Evolutionary conservation across 2,888 invertebrate species (phyloP).

Genomic region (Volucella inflata): DNA sequence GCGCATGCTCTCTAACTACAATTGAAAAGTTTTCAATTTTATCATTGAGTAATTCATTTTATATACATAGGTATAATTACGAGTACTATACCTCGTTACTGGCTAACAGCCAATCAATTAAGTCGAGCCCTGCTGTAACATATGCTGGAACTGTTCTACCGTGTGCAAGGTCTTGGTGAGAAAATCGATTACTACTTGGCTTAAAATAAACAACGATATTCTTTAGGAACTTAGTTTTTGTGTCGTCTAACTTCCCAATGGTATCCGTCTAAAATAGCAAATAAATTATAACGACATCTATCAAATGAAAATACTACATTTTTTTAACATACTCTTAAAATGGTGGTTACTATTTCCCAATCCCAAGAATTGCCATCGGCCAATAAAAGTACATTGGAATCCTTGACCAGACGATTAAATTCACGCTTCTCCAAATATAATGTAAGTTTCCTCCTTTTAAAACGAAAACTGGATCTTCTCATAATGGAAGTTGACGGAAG

Average conservation of each 20-base stretch:
- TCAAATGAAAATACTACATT: not conserved
- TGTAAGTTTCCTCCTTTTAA: conserved; percentile 84
- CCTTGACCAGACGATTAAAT: conserved; percentile 89
- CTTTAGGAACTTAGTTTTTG: conserved; percentile 88
- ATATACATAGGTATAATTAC: not conserved
- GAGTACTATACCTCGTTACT: conserved; percentile 79
- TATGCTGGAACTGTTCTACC: conserved; percentile 81
- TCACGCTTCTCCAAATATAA: conserved; percentile 86
- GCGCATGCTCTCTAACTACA: conserved; percentile 88
- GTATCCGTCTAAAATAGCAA: conserved; percentile 82
- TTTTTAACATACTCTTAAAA: conserved; percentile 87
- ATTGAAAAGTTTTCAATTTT: not conserved
- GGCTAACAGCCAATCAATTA: conserved; percentile 82
- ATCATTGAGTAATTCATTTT: not conserved
- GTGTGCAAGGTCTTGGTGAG: conserved; percentile 89
- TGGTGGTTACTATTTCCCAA: conserved; percentile 94
- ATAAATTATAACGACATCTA: not conserved
- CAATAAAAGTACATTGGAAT: conserved; percentile 91
- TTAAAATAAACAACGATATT: conserved; percentile 93
- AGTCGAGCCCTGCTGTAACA: conserved; percentile 82
- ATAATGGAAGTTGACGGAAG: conserved; percentile 79
- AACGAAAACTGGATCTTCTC: conserved; percentile 82
- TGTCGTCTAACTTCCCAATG: conserved; percentile 87
- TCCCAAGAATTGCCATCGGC: conserved; percentile 95
- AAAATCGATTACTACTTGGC: conserved; percentile 94